A percentile compares a stretch with the other conserved stretches of the same genome.
Conservation (phyloP, 2,113 vertebrate genomes). For the Tachysurus vachellii region DNA sequence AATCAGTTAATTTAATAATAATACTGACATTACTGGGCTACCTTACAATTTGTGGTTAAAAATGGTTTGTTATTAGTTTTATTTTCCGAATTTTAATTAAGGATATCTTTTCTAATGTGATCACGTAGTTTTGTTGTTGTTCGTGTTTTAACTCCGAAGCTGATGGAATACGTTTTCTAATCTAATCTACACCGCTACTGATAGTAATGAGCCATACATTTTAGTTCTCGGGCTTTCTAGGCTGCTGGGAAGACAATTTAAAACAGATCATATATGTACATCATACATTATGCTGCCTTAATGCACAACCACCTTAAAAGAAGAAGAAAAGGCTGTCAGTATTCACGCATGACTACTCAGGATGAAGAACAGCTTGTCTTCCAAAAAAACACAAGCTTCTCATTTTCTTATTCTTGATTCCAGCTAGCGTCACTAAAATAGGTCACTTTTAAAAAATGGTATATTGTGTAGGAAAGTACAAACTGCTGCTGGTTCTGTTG, state of each 20-base stretch:
- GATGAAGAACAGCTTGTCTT: neutral
- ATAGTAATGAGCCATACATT: neutral
- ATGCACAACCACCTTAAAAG: neutral
- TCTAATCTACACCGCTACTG: neutral
- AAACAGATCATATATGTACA: neutral
- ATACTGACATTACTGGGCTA: conserved; percentile 15
- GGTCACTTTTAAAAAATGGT: neutral
- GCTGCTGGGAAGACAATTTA: neutral
- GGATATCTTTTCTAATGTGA: conserved; percentile 26
- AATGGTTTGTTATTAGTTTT: neutral
- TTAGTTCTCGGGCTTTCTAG: neutral
- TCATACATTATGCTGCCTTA: neutral
- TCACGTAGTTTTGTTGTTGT: neutral
- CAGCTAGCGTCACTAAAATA: neutral
- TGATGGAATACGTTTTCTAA: conserved; percentile 18
- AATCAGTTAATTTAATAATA: conserved; percentile 15
- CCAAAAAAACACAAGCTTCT: neutral
- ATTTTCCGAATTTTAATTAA: conserved; percentile 38
- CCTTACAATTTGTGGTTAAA: neutral
- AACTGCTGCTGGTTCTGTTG: neutral
- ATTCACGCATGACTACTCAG: neutral
- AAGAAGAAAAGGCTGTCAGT: neutral
- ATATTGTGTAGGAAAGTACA: neutral
- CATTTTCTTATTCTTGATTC: neutral
- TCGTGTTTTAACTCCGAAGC: conserved; percentile 22